Conservation (phyloP, 2,113 vertebrate genomes). For the Anguilla japonica region DNA sequence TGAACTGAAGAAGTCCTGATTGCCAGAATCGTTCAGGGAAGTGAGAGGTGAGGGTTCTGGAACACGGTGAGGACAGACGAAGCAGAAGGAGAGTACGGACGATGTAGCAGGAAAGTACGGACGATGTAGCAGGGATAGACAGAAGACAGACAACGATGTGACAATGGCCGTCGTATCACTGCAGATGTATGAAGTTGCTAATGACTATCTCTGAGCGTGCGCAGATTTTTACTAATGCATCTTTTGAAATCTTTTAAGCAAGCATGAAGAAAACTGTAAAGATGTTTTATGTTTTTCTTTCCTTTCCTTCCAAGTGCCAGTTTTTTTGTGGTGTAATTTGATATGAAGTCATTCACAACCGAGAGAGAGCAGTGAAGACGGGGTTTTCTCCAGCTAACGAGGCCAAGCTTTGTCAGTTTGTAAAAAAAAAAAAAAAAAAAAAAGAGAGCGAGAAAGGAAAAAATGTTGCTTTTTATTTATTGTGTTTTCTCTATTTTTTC, state of each 20-base stretch:
- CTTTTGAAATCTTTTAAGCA: slow-evolving; percentile 56
- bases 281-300: slow-evolving; percentile 63
- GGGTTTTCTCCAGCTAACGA: slow-evolving; percentile 17
- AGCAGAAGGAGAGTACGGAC: slow-evolving; percentile 20
- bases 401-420: slow-evolving; percentile 51
- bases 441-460: background rate
- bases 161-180: slow-evolving; percentile 21
- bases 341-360: slow-evolving; percentile 56
- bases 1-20: slow-evolving; percentile 28
- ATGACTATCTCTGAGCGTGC: slow-evolving; percentile 28
- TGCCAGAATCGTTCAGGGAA: slow-evolving; percentile 33
- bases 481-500: slow-evolving; percentile 1
- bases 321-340: slow-evolving; percentile 60
- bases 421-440: slow-evolving; percentile 48
- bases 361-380: slow-evolving; percentile 27
- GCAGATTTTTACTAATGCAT: slow-evolving; percentile 52
- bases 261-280: slow-evolving; percentile 71
- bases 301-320: slow-evolving; percentile 67
- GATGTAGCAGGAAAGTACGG: background rate
- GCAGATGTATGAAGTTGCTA: slow-evolving; percentile 40
- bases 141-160: background rate
- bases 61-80: background rate
- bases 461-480: slow-evolving; percentile 18
- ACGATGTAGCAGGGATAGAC: slow-evolving; percentile 30
- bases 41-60: background rate